Percentiles rank a stretch among this genome's conserved stretches.
phyloP scores from a whole-genome alignment of 1,140 invertebrate genomes.

The Neoseiulus cucumeris region DNA sequence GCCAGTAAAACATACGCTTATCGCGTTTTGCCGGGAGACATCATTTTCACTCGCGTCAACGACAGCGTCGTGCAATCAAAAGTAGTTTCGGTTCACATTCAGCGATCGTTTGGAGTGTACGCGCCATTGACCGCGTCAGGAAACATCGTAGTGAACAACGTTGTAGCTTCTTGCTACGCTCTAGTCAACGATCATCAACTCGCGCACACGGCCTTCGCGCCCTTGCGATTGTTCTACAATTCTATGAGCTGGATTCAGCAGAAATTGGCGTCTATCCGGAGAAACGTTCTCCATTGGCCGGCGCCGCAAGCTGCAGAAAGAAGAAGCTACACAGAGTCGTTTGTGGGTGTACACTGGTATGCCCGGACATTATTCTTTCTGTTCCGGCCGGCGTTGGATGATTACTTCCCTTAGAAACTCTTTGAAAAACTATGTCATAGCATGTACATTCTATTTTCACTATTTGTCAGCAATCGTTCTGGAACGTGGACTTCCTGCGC shows the following conservation, averaged over 20 bases:
- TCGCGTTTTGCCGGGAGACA: not conserved
- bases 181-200: constrained; percentile 57
- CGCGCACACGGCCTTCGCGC: constrained; percentile 62
- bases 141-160: constrained; percentile 68
- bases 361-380: constrained; percentile 50
- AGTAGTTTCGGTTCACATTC: constrained; percentile 38
- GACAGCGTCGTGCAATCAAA: constrained; percentile 29
- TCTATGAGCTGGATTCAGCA: constrained; percentile 18
- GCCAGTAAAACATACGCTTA: not conserved
- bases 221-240: constrained; percentile 41
- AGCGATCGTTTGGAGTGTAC: constrained; percentile 47
- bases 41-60: not conserved
- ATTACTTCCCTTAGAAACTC: not conserved
- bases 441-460: too few species aligned
- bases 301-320: not conserved
- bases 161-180: constrained; percentile 85
- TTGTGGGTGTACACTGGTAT: constrained; percentile 60
- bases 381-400: not conserved
- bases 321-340: constrained; percentile 12
- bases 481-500: too few species aligned
- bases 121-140: constrained; percentile 72
- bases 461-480: too few species aligned
- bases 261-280: constrained; percentile 1
- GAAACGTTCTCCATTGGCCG: constrained; percentile 18
- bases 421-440: too few species aligned